Percentiles rank a stretch among this genome's conserved stretches.
These are phyloP conservation scores for Sinella curviseta DNA, from an alignment of 1,140 invertebrate genomes.

Conservation along the genomic window DNA sequence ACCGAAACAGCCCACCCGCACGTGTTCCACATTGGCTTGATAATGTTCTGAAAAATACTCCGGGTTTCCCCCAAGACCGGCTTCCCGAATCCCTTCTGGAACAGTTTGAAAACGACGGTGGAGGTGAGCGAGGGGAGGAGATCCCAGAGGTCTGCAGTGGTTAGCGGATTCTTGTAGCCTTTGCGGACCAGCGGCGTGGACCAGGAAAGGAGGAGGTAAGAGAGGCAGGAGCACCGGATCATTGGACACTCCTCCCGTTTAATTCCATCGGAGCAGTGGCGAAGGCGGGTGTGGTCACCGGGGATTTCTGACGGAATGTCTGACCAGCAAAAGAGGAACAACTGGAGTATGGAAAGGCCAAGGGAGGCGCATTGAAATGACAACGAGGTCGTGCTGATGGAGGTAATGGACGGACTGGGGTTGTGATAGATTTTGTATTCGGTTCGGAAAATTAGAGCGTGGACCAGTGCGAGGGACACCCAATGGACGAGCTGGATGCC, in stretches of 20 bases:
- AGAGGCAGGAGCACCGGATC: not conserved
- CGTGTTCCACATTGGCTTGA: not conserved
- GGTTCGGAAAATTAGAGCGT: not conserved
- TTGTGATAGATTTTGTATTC: not conserved
- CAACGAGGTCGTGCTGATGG: no score
- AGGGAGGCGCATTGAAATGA: not conserved
- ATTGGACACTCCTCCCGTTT: not conserved
- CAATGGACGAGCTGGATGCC: constrained; percentile 7
- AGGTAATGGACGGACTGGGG: not conserved
- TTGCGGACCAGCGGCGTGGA: not conserved
- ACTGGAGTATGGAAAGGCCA: not conserved
- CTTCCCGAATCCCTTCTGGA: not conserved
- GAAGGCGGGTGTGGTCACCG: not conserved
- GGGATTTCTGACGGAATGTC: not conserved
- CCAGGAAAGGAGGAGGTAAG: not conserved
- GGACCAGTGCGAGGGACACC: not conserved
- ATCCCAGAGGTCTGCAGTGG: not conserved
- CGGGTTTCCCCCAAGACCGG: not conserved
- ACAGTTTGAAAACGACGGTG: not conserved
- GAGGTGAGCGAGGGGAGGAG: not conserved
- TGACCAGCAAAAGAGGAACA: not conserved
- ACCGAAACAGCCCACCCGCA: not conserved
- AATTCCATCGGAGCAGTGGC: not conserved
- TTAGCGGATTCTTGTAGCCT: not conserved
- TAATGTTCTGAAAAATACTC: not conserved